Evolutionary conservation across 2,888 invertebrate species (phyloP).

Genomic region (Chydorus sphaericus): DNA sequence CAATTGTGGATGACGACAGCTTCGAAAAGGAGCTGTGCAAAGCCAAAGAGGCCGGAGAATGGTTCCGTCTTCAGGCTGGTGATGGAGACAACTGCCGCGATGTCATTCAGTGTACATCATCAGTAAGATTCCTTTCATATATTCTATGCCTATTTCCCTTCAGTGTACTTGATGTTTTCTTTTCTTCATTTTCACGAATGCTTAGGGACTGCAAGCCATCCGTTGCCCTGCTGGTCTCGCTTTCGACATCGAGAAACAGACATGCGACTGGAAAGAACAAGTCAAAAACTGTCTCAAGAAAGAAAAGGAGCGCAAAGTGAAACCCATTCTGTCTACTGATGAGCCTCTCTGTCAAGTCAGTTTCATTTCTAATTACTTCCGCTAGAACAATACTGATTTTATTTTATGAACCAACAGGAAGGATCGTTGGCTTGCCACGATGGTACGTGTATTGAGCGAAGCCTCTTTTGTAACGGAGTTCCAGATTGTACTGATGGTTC

Average conservation of each 20-base stretch:
- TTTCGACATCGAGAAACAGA: conserved; percentile 89
- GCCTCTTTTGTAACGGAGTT: conserved; percentile 84
- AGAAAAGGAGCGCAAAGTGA: conserved; percentile 74
- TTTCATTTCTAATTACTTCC: neutral
- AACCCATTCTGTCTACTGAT: conserved; percentile 72
- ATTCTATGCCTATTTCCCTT: neutral
- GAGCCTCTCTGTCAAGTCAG: conserved; percentile 56
- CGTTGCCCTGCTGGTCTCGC: conserved; percentile 81
- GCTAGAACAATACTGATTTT: neutral
- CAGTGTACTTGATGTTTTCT: neutral
- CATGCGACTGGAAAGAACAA: conserved; percentile 84
- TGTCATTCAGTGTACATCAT: conserved; percentile 87
- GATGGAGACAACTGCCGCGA: conserved; percentile 86
- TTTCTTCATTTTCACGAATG: neutral
- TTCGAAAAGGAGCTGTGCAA: conserved; percentile 80
- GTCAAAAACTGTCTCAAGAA: conserved; percentile 86
- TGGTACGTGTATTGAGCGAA: conserved; percentile 68
- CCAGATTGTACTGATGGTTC: conserved; percentile 76
- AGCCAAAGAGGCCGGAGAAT: conserved; percentile 87
- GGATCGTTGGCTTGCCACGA: conserved; percentile 69
- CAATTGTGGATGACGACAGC: conserved; percentile 55
- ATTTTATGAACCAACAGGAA: no score
- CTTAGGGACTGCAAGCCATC: conserved; percentile 76
- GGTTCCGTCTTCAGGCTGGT: conserved; percentile 79
- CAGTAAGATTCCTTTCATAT: conserved; percentile 38